Evolutionary conservation across 2,888 invertebrate species (phyloP), one percentile per base, ranked within the genome.

Genomic region (Oscheius onirici): DNA sequence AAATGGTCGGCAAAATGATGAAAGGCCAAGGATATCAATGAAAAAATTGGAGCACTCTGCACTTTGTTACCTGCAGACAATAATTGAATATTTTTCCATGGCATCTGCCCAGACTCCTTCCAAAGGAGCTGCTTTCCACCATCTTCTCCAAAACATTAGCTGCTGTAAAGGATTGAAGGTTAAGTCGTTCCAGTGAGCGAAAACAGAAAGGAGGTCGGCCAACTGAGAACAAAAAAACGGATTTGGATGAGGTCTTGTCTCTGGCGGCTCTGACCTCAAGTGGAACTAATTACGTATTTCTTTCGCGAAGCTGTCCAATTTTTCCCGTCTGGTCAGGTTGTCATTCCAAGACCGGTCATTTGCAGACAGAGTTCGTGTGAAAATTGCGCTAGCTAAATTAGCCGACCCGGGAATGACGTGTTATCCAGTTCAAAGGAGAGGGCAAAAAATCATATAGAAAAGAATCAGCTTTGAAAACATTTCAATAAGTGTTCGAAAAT

Each of bases 1-100:
- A 52, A 22, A 83, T 55, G 1, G 73, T 72, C 10, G 84, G 84
- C 3, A 83, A n/a, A 3, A 84, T 73, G 41, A 84, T 81, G 67
- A 84, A 84, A 11, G 82, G 81, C 75, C 74, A 78, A 1, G 84
- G 84, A 51, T 83, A 66, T 63, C 84, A 6, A 34, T 83, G 70
- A 8, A 77, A 72, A 41, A 34, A 20, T 41, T 3, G 2, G 1
- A 55, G 3, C 0, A 11, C n/a, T 8, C 24, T 5, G 5, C 3
- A 24, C 8, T 3, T 55, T 28, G n/a, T 67, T 52, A 83, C 83
- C 74, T 77, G 15, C 81, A 80, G 8, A 84, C 83, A 71, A 83
- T 78, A 17, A 73, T 51, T 60, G 80, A 78, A 60, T 83, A 84
- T 40, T 75, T 78, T 5, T 73, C 81, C 5, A 83, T 69, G 26